phyloP scores from a whole-genome alignment of 2,888 invertebrate genomes.

The Caenorhabditis zanzibari region DNA sequence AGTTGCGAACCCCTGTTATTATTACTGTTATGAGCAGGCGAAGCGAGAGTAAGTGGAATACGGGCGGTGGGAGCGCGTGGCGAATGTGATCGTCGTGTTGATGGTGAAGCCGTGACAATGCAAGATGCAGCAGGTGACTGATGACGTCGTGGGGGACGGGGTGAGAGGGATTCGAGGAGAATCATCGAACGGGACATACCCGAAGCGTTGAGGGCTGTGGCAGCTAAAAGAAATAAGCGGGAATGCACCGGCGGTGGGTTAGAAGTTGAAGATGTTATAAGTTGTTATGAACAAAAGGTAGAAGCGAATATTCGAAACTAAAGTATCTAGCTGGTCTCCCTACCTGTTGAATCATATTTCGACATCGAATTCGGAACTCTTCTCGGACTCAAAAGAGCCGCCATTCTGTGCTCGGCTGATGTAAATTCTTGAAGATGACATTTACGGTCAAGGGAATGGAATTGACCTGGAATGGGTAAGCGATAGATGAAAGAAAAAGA shows the following conservation, averaged over 20 bases:
- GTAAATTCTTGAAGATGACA: slow-evolving; percentile 71
- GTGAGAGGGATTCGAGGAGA: slow-evolving; percentile 70
- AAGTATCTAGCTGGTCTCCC: not conserved
- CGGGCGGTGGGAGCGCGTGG: slow-evolving; percentile 65
- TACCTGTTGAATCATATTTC: slow-evolving; percentile 57
- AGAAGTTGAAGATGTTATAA: not conserved
- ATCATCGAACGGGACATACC: slow-evolving; percentile 82
- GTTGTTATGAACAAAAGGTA: slow-evolving; percentile 35
- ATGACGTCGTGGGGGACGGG: slow-evolving; percentile 49
- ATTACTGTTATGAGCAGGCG: slow-evolving; percentile 64
- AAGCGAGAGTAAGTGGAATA: slow-evolving; percentile 70
- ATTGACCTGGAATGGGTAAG: slow-evolving; percentile 60
- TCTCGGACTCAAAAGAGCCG: slow-evolving; percentile 66
- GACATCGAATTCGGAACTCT: slow-evolving; percentile 58
- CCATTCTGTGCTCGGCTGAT: slow-evolving; percentile 63
- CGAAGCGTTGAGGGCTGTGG: slow-evolving; percentile 67
- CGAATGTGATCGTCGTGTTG: slow-evolving; percentile 57
- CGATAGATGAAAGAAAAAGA: slow-evolving; percentile 41
- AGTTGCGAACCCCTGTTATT: slow-evolving; percentile 52
- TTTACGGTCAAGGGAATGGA: slow-evolving; percentile 79
- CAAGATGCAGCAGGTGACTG: slow-evolving; percentile 51
- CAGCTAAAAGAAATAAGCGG: slow-evolving; percentile 55
- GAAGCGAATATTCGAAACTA: slow-evolving; percentile 30
- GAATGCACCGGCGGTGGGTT: slow-evolving; percentile 5
- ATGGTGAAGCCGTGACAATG: slow-evolving; percentile 41